Evolutionary conservation across 2,888 invertebrate species (phyloP).

Genomic region (Sycophila texana): DNA sequence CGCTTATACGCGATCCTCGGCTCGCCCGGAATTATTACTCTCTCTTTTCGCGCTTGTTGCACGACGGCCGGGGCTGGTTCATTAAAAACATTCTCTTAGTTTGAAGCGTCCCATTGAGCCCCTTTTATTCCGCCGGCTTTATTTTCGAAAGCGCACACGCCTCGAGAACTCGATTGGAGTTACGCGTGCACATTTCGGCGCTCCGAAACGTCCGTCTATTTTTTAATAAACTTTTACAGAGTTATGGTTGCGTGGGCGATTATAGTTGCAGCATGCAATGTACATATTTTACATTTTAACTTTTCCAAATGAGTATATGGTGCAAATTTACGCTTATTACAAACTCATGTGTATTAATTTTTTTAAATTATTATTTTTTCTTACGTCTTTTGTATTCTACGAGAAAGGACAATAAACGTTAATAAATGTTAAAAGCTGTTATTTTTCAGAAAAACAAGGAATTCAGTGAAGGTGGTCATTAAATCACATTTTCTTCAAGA

Average conservation of each 20-base stretch:
- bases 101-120: constrained; percentile 14
- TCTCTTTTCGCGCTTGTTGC: background rate
- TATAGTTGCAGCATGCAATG: background rate
- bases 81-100: constrained; percentile 39
- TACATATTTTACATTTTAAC: too few species aligned
- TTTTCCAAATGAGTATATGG: too few species aligned
- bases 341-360: too few species aligned
- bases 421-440: too few species aligned
- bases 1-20: constrained; percentile 13
- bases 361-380: too few species aligned
- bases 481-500: background rate
- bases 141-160: background rate
- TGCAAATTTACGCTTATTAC: too few species aligned
- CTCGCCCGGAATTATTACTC: constrained; percentile 33
- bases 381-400: too few species aligned
- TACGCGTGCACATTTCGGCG: background rate
- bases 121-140: constrained; percentile 5
- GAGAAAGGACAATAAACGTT: too few species aligned
- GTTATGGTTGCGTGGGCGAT: constrained; percentile 1
- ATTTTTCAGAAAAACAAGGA: too few species aligned
- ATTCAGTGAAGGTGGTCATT: too few species aligned
- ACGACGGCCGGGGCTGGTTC: constrained; percentile 8
- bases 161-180: constrained; percentile 13
- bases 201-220: background rate
- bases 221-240: background rate